A percentile compares a stretch with the other conserved stretches of the same genome.
These are phyloP conservation scores for Pristiophorus japonicus DNA, from an alignment of 2,113 vertebrate genomes.

Conservation along the genomic window DNA sequence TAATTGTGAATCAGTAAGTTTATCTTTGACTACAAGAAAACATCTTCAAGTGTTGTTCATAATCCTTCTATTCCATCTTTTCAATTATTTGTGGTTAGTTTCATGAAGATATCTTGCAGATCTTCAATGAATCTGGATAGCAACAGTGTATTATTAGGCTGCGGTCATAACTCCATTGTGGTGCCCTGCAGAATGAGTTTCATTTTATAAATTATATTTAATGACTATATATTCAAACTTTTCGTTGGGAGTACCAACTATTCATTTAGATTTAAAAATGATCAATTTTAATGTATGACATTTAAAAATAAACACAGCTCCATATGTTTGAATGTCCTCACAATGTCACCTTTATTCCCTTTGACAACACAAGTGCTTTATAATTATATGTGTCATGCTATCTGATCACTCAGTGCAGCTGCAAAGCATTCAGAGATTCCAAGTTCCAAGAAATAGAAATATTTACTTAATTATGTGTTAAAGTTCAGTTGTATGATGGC, in stretches of 20 bases:
- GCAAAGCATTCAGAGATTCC: background rate
- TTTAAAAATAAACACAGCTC: background rate
- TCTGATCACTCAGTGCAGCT: background rate
- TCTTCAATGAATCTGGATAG: background rate
- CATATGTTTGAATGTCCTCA: background rate
- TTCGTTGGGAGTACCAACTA: background rate
- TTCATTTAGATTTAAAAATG: background rate
- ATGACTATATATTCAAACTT: background rate
- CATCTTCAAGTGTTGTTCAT: background rate
- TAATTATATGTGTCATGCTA: background rate
- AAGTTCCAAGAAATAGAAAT: background rate
- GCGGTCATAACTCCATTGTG: background rate
- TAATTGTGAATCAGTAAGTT: background rate
- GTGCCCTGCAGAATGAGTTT: background rate
- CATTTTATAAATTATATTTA: background rate
- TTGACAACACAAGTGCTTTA: background rate
- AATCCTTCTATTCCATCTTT: background rate
- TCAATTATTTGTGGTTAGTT: background rate
- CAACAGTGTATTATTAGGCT: background rate
- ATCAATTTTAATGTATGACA: background rate
- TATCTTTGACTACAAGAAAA: background rate
- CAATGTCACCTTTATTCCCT: background rate
- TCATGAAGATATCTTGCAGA: background rate
- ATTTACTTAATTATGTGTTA: background rate
- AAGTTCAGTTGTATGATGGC: background rate